These are phyloP conservation scores for Peribatodes rhomboidaria DNA, from an alignment of 2,888 invertebrate genomes.

Conservation along the genomic window DNA sequence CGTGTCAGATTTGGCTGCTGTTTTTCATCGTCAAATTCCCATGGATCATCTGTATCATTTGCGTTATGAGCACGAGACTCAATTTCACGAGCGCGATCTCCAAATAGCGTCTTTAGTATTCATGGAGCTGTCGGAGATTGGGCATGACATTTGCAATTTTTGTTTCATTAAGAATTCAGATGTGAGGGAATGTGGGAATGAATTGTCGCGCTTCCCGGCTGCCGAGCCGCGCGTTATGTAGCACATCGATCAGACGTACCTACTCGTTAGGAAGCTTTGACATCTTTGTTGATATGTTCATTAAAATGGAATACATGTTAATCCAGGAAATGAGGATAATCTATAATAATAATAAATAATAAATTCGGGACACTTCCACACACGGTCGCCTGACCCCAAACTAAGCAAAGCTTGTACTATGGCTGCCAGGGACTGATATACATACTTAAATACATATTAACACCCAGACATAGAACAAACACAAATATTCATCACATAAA, in stretches of 20 bases:
- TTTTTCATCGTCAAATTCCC: slow-evolving; percentile 57
- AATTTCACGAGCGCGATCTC: slow-evolving; percentile 77
- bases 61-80: slow-evolving; percentile 73
- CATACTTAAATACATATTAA: too few species aligned
- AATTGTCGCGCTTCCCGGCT: slow-evolving; percentile 60
- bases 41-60: slow-evolving; percentile 76
- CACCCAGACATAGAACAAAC: too few species aligned
- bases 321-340: too few species aligned
- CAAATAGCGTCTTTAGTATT: slow-evolving; percentile 85
- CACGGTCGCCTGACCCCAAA: too few species aligned
- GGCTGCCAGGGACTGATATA: too few species aligned
- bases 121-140: slow-evolving; percentile 79
- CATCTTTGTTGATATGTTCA: slow-evolving; percentile 1
- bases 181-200: slow-evolving; percentile 78
- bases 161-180: slow-evolving; percentile 85
- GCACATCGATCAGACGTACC: slow-evolving; percentile 37
- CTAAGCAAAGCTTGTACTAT: too few species aligned
- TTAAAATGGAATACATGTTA: too few species aligned
- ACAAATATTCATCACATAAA: too few species aligned
- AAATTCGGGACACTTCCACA: too few species aligned
- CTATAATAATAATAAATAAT: too few species aligned
- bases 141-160: slow-evolving; percentile 84
- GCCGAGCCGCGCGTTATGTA: slow-evolving; percentile 29
- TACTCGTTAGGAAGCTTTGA: slow-evolving; percentile 2
- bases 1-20: slow-evolving; percentile 18